Conservation (phyloP, 2,113 vertebrate species). For the Choloepus hoffmanni region DNA sequence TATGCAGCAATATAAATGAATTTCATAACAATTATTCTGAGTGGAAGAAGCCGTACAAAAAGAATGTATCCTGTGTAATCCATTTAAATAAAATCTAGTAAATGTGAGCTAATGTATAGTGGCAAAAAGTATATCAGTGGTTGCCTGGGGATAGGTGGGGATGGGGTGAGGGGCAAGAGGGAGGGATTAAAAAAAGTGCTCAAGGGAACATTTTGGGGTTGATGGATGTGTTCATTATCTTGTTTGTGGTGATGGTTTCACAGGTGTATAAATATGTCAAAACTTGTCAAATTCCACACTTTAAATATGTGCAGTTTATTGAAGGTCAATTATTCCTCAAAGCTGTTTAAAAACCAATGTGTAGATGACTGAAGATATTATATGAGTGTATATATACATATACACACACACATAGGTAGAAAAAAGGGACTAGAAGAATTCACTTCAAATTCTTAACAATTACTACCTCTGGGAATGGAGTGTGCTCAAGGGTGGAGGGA, state of each 20-base stretch:
- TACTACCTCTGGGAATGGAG: neutral
- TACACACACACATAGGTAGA: neutral
- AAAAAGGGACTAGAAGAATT: neutral
- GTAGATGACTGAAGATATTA: neutral
- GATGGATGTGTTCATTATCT: neutral
- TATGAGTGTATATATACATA: neutral
- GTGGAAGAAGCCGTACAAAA: neutral
- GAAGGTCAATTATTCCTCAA: neutral
- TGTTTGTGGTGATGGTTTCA: neutral
- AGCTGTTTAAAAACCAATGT: neutral
- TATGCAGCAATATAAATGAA: neutral
- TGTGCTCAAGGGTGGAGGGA: neutral
- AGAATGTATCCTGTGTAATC: neutral
- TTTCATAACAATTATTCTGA: neutral
- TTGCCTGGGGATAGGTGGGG: neutral
- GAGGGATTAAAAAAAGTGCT: neutral
- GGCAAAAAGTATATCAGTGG: neutral
- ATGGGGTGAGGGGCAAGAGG: neutral
- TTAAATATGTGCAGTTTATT: neutral
- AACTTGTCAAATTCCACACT: neutral
- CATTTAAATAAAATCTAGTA: neutral
- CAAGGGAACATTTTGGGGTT: neutral
- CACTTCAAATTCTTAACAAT: neutral
- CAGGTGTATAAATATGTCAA: neutral
- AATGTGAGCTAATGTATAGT: neutral